Conservation (phyloP, 2,113 vertebrate species). For the Alouatta palliata region DNA sequence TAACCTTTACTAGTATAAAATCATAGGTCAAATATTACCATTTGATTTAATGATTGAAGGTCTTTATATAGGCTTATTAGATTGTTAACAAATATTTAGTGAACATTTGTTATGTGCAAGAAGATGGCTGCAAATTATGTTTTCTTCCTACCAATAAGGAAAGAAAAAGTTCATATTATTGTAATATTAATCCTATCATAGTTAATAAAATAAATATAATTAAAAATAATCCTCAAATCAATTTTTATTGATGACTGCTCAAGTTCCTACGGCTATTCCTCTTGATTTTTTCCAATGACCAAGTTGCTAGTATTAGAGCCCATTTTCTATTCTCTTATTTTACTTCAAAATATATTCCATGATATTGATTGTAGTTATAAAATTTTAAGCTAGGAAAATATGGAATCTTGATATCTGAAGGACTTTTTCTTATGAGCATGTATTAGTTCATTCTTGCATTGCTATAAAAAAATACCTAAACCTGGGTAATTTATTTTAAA, state of each 20-base stretch:
- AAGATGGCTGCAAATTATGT: not conserved
- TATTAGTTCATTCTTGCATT: too few relatives aligned
- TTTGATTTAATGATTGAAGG: not conserved
- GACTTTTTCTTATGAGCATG: not conserved
- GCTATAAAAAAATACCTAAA: too few relatives aligned
- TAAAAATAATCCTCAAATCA: not conserved
- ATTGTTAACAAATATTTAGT: not conserved
- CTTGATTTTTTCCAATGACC: not conserved
- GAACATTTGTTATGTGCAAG: not conserved
- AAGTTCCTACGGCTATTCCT: not conserved
- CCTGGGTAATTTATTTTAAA: too few relatives aligned
- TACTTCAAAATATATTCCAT: not conserved
- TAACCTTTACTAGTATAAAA: not conserved
- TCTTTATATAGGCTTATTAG: not conserved
- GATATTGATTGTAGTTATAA: not conserved
- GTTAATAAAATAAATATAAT: not conserved
- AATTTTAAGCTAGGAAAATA: not conserved
- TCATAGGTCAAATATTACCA: not conserved
- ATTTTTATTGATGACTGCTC: not conserved
- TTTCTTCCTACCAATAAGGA: not conserved
- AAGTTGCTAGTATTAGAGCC: not conserved
- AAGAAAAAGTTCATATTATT: not conserved
- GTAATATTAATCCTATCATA: not conserved
- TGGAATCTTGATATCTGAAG: not conserved
- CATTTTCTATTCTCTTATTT: not conserved